Evolutionary conservation across 2,113 vertebrate genomes (phyloP).

Genomic region (Nyctereutes procyonoides): DNA sequence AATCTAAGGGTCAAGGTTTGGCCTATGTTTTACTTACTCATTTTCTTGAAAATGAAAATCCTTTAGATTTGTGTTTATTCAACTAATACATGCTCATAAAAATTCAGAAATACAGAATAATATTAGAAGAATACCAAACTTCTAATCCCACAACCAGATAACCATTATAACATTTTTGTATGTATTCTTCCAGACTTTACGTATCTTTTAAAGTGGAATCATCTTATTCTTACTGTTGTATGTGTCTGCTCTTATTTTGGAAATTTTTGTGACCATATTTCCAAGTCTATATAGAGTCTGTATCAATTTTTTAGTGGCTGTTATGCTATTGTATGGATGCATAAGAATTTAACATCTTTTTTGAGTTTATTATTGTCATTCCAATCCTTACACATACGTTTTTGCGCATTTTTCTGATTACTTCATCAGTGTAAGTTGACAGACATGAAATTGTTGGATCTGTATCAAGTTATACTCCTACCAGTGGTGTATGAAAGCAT

Average conservation of each 20-base stretch:
- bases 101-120: not conserved
- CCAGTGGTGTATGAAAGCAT: not conserved
- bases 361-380: conserved; percentile 36
- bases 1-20: not conserved
- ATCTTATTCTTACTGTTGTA: conserved; percentile 40
- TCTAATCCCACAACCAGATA: not conserved
- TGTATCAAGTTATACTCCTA: not conserved
- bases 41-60: conserved; percentile 48
- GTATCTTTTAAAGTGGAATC: conserved; percentile 46
- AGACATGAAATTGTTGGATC: conserved; percentile 51
- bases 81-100: conserved; percentile 15
- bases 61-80: conserved; percentile 28
- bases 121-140: conserved; percentile 44
- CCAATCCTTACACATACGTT: not conserved
- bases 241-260: conserved; percentile 41
- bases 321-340: conserved; percentile 39
- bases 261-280: conserved; percentile 60
- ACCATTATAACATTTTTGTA: not conserved
- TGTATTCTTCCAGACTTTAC: not conserved
- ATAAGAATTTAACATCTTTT: conserved; percentile 47
- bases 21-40: conserved; percentile 29
- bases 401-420: conserved; percentile 59
- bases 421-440: conserved; percentile 49
- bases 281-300: conserved; percentile 1
- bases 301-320: not conserved